Conservation (phyloP, 2,113 vertebrate genomes). For the Nansenia antarctica region DNA sequence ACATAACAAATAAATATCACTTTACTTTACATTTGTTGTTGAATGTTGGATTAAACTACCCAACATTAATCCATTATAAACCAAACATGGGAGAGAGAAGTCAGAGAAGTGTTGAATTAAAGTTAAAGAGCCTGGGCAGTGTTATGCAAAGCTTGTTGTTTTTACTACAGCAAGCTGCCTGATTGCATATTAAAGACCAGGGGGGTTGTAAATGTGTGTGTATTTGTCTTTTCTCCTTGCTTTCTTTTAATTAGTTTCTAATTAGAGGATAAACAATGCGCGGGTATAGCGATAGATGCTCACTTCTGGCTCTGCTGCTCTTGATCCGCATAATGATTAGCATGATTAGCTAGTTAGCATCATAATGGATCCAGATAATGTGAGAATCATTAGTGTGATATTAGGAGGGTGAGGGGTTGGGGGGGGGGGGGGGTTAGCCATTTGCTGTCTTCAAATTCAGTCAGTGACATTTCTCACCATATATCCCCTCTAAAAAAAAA, state of each 20-base stretch:
- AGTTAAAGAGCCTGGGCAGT: not conserved
- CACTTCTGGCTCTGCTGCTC: conserved; percentile 40
- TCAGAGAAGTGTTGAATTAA: not conserved
- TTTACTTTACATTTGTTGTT: too few relatives aligned
- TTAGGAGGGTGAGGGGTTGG: not conserved
- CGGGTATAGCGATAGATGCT: conserved; percentile 40
- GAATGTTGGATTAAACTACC: too few relatives aligned
- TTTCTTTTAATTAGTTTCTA: conserved; percentile 75
- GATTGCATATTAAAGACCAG: conserved; percentile 57
- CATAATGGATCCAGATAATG: conserved; percentile 52
- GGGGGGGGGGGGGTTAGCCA: not conserved
- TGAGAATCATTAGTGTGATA: not conserved
- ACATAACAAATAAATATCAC: too few relatives aligned
- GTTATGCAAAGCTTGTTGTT: conserved; percentile 57
- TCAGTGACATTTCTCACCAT: too few relatives aligned
- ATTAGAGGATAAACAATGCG: conserved; percentile 68
- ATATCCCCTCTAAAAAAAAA: not conserved
- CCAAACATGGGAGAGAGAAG: not conserved
- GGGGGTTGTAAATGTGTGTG: conserved; percentile 38
- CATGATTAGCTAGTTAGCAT: conserved; percentile 73
- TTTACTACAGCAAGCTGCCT: conserved; percentile 28
- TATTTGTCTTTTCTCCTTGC: conserved; percentile 57
- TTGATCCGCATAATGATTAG: conserved; percentile 60
- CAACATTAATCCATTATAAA: too few relatives aligned
- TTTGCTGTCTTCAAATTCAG: too few relatives aligned